These are phyloP conservation scores for Meloidogyne exigua DNA, from an alignment of 1,140 invertebrate genomes.

Conservation along the genomic window DNA sequence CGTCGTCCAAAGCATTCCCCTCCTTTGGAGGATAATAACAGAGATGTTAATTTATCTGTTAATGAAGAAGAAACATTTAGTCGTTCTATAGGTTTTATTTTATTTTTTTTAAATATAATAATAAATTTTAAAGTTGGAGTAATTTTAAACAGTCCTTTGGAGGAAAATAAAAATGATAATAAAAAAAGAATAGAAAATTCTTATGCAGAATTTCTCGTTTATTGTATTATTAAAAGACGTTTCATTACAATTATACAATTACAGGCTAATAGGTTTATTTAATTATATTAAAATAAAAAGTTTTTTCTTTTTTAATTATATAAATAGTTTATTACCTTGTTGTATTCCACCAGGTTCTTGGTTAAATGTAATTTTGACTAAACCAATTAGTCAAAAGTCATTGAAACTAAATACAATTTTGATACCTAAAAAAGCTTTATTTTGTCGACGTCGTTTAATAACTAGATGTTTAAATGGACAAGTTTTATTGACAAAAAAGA, in stretches of 20 bases:
- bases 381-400: neutral
- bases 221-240: neutral
- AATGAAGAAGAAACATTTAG: neutral
- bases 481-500: conserved; percentile 5
- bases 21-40: neutral
- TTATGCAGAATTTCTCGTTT: neutral
- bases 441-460: neutral
- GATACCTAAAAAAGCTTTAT: neutral
- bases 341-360: neutral
- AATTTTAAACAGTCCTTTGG: neutral
- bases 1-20: neutral
- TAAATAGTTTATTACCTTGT: neutral
- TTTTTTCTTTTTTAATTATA: neutral
- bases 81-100: neutral
- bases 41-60: neutral
- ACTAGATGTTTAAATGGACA: neutral
- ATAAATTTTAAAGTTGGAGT: conserved; percentile 5
- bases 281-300: no score
- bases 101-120: neutral
- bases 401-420: neutral
- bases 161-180: neutral
- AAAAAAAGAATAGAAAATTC: neutral
- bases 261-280: neutral
- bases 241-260: neutral
- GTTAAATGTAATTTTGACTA: neutral